A percentile compares a stretch with the other conserved stretches of the same genome.
These are phyloP conservation scores for Echinometra lucunter DNA, from an alignment of 53 echinoderm and acorn worm species.

Conservation along the genomic window DNA sequence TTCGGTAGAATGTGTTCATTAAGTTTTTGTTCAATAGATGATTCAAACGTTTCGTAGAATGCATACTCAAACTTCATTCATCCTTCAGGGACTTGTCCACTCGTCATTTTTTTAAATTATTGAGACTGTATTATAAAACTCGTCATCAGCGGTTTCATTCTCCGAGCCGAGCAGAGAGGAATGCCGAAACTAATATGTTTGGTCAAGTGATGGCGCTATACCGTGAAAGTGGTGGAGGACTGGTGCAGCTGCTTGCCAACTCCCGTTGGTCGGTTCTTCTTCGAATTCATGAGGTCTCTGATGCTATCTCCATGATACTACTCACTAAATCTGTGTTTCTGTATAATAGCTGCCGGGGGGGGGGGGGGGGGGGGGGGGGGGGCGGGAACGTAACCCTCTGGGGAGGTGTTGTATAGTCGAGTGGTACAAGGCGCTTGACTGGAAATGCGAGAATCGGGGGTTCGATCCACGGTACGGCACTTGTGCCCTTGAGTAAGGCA, in stretches of 20 bases:
- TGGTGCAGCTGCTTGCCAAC: neutral
- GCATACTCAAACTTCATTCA: neutral
- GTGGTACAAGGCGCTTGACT: too few relatives aligned
- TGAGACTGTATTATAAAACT: too few relatives aligned
- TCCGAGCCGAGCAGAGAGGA: neutral
- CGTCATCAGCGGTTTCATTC: neutral
- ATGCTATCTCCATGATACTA: too few relatives aligned
- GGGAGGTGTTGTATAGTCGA: too few relatives aligned
- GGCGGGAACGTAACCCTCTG: too few relatives aligned
- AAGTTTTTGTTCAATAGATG: neutral
- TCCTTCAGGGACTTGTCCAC: neutral
- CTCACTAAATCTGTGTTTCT: too few relatives aligned
- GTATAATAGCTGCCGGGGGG: too few relatives aligned
- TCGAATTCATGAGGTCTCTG: too few relatives aligned
- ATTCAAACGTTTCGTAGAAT: constrained; percentile 23
- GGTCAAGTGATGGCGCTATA: constrained; percentile 35
- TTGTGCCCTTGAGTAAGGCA: too few relatives aligned
- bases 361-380: too few relatives aligned
- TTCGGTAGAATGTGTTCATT: constrained; percentile 18
- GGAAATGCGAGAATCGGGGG: too few relatives aligned
- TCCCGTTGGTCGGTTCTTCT: neutral
- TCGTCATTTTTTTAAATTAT: neutral
- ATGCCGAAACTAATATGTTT: neutral
- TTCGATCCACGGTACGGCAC: too few relatives aligned
- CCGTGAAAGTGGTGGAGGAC: neutral